Conservation (phyloP, 2,797 vertebrate genomes). For the Manis javanica region DNA sequence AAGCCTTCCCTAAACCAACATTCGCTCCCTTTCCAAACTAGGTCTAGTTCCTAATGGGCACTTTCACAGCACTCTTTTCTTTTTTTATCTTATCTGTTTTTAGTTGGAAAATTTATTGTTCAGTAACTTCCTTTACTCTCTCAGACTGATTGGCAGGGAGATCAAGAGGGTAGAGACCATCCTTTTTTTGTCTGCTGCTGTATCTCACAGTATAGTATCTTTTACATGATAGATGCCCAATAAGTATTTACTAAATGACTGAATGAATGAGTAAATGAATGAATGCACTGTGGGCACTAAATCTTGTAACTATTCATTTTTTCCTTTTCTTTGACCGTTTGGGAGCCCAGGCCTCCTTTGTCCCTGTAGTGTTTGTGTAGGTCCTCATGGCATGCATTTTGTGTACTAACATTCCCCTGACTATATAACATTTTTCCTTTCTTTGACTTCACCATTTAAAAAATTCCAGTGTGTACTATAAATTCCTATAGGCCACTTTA, state of each 20-base stretch:
- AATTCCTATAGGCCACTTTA: not conserved
- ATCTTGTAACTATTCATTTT: not conserved
- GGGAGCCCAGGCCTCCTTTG: not conserved
- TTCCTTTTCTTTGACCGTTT: constrained; percentile 33
- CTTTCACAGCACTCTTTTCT: not conserved
- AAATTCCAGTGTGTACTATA: constrained; percentile 6
- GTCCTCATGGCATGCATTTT: constrained; percentile 58
- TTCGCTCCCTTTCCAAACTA: not conserved
- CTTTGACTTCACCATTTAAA: not conserved
- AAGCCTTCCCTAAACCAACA: not conserved
- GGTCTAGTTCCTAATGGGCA: not conserved
- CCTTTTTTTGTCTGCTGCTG: not conserved
- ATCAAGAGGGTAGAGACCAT: not conserved
- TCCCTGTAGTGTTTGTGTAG: not conserved
- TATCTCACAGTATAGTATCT: not conserved
- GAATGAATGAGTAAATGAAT: constrained; percentile 14
- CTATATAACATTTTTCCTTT: not conserved
- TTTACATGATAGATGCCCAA: not conserved
- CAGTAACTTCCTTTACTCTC: not conserved
- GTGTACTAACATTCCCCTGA: constrained; percentile 38
- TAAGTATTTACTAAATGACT: not conserved
- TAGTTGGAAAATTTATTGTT: constrained; percentile 26
- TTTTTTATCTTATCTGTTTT: not conserved
- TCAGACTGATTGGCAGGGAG: not conserved
- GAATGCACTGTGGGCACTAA: not conserved